Evolutionary conservation across 2,797 vertebrate species (phyloP).

Genomic region (Centroberyx gerrardi): DNA sequence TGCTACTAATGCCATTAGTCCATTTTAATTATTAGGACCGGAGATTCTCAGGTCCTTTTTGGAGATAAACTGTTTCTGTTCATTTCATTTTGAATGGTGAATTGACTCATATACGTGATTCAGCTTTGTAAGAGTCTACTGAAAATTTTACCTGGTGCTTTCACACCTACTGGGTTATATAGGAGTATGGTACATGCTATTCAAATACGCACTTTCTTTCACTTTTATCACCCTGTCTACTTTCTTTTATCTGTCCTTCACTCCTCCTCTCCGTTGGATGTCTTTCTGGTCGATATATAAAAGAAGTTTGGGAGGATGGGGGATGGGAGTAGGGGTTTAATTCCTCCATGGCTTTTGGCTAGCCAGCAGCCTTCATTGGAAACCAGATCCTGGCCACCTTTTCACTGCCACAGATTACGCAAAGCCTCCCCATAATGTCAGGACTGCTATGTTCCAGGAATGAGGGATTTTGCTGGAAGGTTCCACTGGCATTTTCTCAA

Average conservation of each 20-base stretch:
- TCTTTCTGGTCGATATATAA: constrained; percentile 17
- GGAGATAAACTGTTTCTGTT: no score
- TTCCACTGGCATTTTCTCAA: constrained; percentile 70
- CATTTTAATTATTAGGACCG: constrained; percentile 17
- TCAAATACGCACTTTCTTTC: neutral
- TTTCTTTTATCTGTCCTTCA: constrained; percentile 17
- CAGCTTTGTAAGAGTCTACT: no score
- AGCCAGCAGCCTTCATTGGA: constrained; percentile 34
- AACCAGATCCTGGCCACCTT: constrained; percentile 36
- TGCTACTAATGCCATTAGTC: constrained; percentile 29
- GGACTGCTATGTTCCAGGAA: constrained; percentile 48
- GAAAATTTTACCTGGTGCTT: no score
- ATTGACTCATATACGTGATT: no score
- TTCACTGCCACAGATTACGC: constrained; percentile 52
- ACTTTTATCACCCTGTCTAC: constrained; percentile 6
- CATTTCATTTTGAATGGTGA: no score
- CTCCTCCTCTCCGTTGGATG: neutral
- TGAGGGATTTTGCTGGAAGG: constrained; percentile 67
- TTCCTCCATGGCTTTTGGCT: constrained; percentile 41
- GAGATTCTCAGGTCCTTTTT: neutral
- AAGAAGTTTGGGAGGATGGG: constrained; percentile 17
- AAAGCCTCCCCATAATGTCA: constrained; percentile 71
- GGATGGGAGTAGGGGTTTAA: constrained; percentile 25
- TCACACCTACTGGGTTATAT: no score
- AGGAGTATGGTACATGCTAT: no score